Evolutionary conservation across 2,888 invertebrate species (phyloP).

Genomic region (Chymomyza fuscimana): DNA sequence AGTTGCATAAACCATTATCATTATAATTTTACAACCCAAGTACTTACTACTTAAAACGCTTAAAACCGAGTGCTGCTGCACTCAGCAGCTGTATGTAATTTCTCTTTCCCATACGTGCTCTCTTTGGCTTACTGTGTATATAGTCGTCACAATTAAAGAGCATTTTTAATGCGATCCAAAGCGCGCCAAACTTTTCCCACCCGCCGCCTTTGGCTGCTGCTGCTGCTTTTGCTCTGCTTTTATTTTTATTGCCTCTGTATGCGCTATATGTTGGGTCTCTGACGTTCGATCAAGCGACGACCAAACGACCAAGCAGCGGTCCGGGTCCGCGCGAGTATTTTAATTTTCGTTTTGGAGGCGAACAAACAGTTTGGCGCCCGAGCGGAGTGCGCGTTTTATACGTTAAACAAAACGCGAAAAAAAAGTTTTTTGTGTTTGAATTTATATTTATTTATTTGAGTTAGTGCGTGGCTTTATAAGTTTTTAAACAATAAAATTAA

Average conservation of each 20-base stretch:
- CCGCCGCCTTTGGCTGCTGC: slow-evolving; percentile 19
- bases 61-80: neutral
- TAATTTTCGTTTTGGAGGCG: slow-evolving; percentile 56
- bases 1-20: neutral
- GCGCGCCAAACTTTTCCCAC: slow-evolving; percentile 61
- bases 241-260: slow-evolving; percentile 44
- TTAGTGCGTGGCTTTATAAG: neutral
- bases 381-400: slow-evolving; percentile 40
- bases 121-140: neutral
- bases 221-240: slow-evolving; percentile 42
- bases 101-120: neutral
- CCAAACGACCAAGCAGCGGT: slow-evolving; percentile 35
- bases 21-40: neutral
- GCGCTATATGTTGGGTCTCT: slow-evolving; percentile 28
- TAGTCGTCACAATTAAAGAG: neutral
- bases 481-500: slow-evolving; percentile 11
- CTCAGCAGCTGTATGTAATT: neutral
- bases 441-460: slow-evolving; percentile 23
- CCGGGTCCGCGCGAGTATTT: slow-evolving; percentile 59
- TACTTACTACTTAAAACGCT: neutral
- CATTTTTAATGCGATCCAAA: slow-evolving; percentile 37
- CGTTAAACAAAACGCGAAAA: slow-evolving; percentile 9
- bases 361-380: slow-evolving; percentile 60
- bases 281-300: neutral
- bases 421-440: slow-evolving; percentile 41